Conservation (phyloP, 1,140 invertebrate species). For the Lethrus apterus region DNA sequence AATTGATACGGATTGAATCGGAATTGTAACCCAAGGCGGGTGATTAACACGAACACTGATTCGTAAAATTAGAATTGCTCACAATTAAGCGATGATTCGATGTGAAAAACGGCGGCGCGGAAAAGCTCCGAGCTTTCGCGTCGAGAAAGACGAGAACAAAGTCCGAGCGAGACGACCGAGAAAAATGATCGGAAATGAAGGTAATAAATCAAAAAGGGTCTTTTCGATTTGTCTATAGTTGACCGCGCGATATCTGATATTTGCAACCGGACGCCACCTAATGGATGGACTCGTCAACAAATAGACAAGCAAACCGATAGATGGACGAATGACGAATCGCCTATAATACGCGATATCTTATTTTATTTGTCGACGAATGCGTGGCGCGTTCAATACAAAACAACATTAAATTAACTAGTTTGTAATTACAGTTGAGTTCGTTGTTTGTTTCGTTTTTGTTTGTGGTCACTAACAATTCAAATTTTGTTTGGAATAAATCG, state of each 20-base stretch:
- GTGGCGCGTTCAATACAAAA: no score
- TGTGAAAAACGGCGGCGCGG: not conserved
- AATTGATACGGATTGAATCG: slow-evolving; percentile 9
- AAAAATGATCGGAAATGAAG: slow-evolving; percentile 25
- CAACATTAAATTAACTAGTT: no score
- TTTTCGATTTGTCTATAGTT: slow-evolving; percentile 23
- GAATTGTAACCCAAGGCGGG: slow-evolving; percentile 11
- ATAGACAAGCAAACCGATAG: slow-evolving; percentile 8
- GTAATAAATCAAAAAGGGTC: slow-evolving; percentile 26
- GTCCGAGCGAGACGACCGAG: no score
- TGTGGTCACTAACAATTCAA: no score
- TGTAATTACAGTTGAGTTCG: no score
- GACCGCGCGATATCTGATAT: slow-evolving; percentile 26
- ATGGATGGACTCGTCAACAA: slow-evolving; percentile 15
- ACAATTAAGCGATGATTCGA: not conserved
- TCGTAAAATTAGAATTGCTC: slow-evolving; percentile 13
- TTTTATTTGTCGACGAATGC: no score
- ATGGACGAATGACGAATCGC: no score
- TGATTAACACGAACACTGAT: slow-evolving; percentile 15
- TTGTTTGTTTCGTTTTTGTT: no score
- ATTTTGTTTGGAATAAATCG: no score
- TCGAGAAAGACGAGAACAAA: no score
- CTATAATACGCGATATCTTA: no score
- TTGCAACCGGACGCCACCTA: slow-evolving; percentile 17
- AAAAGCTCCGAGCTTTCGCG: no score